phyloP scores from a whole-genome alignment of 2,797 vertebrate genomes.

The Sebastes cheni region DNA sequence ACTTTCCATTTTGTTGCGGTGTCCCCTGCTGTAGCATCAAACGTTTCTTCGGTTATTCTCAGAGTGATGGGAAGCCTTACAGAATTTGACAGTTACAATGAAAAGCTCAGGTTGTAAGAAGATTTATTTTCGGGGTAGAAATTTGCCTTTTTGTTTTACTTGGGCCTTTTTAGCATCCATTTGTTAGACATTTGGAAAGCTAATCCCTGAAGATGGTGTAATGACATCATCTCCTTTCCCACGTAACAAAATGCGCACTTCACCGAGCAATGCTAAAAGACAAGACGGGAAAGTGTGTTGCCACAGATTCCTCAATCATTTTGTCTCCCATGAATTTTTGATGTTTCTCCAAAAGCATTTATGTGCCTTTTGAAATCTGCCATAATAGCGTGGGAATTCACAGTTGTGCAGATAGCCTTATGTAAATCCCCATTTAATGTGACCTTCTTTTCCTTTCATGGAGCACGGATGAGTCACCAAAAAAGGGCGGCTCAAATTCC shows the following conservation, averaged over 20 bases:
- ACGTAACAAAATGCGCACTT: slow-evolving; percentile 24
- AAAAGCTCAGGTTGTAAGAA: slow-evolving; percentile 18
- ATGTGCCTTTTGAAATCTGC: slow-evolving; percentile 47
- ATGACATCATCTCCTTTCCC: slow-evolving; percentile 44
- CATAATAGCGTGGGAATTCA: slow-evolving; percentile 44
- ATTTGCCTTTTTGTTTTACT: slow-evolving; percentile 43
- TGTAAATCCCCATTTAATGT: slow-evolving; percentile 71
- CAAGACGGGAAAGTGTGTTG: slow-evolving; percentile 14
- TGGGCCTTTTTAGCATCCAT: slow-evolving; percentile 32
- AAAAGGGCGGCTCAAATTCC: slow-evolving; percentile 60
- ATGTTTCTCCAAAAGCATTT: slow-evolving; percentile 41
- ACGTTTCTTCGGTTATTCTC: slow-evolving; percentile 17
- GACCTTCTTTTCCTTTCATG: slow-evolving; percentile 66
- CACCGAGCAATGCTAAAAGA: slow-evolving; percentile 19
- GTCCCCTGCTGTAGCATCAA: slow-evolving; percentile 46
- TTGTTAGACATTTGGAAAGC: slow-evolving; percentile 55
- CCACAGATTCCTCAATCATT: slow-evolving; percentile 11
- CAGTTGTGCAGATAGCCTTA: slow-evolving; percentile 52
- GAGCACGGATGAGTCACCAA: slow-evolving; percentile 68
- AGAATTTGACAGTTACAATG: slow-evolving; percentile 40
- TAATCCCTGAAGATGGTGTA: slow-evolving; percentile 47
- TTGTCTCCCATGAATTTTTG: slow-evolving; percentile 32
- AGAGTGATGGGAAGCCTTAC: slow-evolving; percentile 36
- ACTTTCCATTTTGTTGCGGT: slow-evolving; percentile 41
- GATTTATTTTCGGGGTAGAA: slow-evolving; percentile 21